phyloP scores from a whole-genome alignment of 2,888 invertebrate species.

The Danaus chrysippus region DNA sequence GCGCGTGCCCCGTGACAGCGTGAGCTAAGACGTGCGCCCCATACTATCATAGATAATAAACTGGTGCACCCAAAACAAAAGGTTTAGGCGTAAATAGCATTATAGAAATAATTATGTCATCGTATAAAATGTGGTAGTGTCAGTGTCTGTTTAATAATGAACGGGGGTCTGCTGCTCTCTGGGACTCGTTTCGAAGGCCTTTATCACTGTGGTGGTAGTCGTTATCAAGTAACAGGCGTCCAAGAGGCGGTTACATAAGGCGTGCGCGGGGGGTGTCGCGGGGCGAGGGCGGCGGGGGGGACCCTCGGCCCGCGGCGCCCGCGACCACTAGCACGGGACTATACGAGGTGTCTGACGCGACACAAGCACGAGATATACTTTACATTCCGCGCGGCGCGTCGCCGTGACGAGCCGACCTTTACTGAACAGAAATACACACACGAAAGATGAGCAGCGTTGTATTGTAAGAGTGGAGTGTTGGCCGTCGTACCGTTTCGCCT shows the following conservation, averaged over 20 bases:
- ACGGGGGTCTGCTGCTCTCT: slow-evolving; percentile 81
- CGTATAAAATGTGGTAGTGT: slow-evolving; percentile 70
- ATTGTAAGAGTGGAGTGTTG: slow-evolving; percentile 78
- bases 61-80: slow-evolving; percentile 64
- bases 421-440: slow-evolving; percentile 79
- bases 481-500: slow-evolving; percentile 95
- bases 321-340: slow-evolving; percentile 67
- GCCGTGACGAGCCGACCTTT: slow-evolving; percentile 73
- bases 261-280: slow-evolving; percentile 61
- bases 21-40: slow-evolving; percentile 70
- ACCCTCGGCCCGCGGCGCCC: slow-evolving; percentile 65
- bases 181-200: slow-evolving; percentile 78
- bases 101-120: slow-evolving; percentile 53
- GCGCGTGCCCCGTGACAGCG: slow-evolving; percentile 72
- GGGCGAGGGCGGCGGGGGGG: slow-evolving; percentile 48
- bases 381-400: slow-evolving; percentile 73
- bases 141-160: slow-evolving; percentile 69
- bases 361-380: slow-evolving; percentile 67
- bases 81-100: slow-evolving; percentile 39
- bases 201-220: slow-evolving; percentile 75
- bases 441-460: slow-evolving; percentile 78
- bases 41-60: slow-evolving; percentile 55
- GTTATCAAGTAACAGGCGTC: slow-evolving; percentile 61
- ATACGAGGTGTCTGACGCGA: slow-evolving; percentile 60
- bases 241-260: slow-evolving; percentile 61